phyloP scores from a whole-genome alignment of 2,888 invertebrate genomes.

The Orchesella flavescens region DNA sequence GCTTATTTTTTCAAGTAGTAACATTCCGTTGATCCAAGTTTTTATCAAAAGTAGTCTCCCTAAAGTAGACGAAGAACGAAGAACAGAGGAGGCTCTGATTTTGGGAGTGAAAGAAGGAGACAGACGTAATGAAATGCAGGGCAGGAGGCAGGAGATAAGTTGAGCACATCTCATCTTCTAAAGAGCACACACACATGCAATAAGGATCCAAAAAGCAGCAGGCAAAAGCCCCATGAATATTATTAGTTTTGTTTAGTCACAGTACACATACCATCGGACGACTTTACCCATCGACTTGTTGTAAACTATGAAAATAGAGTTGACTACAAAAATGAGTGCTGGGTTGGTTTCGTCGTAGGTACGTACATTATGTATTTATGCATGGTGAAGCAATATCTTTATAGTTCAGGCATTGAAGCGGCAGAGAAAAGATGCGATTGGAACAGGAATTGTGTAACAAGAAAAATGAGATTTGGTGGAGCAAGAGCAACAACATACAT shows the following conservation, averaged over 20 bases:
- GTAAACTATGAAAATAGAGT: conserved; percentile 39
- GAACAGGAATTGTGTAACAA: conserved; percentile 54
- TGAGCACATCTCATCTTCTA: conserved; percentile 31
- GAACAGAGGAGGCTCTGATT: conserved; percentile 30
- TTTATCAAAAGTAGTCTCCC: conserved; percentile 33
- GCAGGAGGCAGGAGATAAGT: conserved; percentile 58
- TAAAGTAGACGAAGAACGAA: conserved; percentile 28
- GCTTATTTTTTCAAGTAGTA: not conserved
- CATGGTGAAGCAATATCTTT: conserved; percentile 39
- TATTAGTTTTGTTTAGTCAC: conserved; percentile 28
- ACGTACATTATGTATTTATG: conserved; percentile 40
- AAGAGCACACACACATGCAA: conserved; percentile 13
- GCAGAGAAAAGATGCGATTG: conserved; percentile 36
- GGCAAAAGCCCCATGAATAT: conserved; percentile 43
- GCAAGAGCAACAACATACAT: too few species aligned
- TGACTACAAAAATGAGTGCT: conserved; percentile 28
- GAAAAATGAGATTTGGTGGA: conserved; percentile 14
- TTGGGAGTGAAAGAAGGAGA: conserved; percentile 54
- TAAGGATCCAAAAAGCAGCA: conserved; percentile 33
- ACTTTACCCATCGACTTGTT: conserved; percentile 16
- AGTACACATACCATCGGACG: not conserved
- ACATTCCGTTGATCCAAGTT: conserved; percentile 27
- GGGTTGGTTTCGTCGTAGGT: not conserved
- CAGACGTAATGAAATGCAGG: conserved; percentile 58
- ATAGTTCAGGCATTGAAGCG: not conserved